Percentiles rank a stretch among this genome's conserved stretches.
Evolutionary conservation across 1,140 invertebrate species (phyloP).

Genomic region (Drosophila yakuba): DNA sequence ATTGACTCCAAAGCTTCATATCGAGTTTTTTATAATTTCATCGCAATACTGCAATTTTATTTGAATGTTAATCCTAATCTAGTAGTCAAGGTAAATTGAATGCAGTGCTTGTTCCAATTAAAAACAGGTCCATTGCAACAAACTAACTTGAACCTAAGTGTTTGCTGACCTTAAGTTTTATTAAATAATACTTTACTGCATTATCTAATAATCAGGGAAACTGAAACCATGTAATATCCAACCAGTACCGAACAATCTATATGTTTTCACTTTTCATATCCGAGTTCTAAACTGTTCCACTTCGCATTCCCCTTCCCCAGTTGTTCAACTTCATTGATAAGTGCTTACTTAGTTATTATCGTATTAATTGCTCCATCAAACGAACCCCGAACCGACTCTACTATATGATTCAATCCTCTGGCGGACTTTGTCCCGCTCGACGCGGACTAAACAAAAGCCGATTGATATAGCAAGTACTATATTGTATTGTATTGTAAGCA

Average conservation of each 20-base stretch:
- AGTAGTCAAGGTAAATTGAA: too few relatives aligned
- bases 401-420: constrained; percentile 44
- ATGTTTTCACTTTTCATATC: constrained; percentile 3
- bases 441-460: constrained; percentile 50
- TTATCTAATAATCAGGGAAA: too few relatives aligned
- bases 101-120: too few relatives aligned
- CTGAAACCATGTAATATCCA: too few relatives aligned
- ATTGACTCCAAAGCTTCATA: too few relatives aligned
- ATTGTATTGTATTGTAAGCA: too few relatives aligned
- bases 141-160: neutral
- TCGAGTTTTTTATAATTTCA: too few relatives aligned
- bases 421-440: constrained; percentile 59
- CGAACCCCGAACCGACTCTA: constrained; percentile 16
- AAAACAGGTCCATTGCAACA: too few relatives aligned
- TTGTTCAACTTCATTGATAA: constrained; percentile 23
- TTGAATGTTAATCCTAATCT: too few relatives aligned
- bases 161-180: neutral
- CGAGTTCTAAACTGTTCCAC: neutral
- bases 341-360: constrained; percentile 67
- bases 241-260: neutral
- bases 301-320: neutral
- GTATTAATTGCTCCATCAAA: constrained; percentile 51
- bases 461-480: constrained; percentile 28
- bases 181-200: too few relatives aligned
- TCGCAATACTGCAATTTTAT: too few relatives aligned